These are phyloP conservation scores for Caenorhabditis sinica DNA, from an alignment of 2,888 invertebrate species.

Conservation along the genomic window DNA sequence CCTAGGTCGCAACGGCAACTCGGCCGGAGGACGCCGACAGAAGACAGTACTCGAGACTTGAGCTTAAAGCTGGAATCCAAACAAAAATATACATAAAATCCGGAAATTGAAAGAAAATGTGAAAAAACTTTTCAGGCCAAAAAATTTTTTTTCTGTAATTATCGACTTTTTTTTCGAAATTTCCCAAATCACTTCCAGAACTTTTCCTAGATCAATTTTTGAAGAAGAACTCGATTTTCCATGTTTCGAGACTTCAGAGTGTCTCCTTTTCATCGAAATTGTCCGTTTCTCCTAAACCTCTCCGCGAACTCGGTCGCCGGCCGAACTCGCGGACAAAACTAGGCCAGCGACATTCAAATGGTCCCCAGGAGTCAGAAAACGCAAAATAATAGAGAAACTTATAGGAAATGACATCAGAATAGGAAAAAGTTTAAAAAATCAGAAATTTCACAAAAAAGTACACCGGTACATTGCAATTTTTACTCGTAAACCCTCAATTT, in stretches of 20 bases:
- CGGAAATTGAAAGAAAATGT: background rate
- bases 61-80: no score
- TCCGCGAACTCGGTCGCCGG: background rate
- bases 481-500: no score
- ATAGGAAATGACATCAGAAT: background rate
- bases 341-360: background rate
- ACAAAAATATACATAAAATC: no score
- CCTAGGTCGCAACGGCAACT: constrained; percentile 26
- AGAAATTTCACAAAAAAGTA: background rate
- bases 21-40: background rate
- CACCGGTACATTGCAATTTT: no score
- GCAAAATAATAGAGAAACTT: background rate
- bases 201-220: no score
- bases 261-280: background rate
- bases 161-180: no score
- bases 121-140: background rate
- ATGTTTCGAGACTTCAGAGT: no score
- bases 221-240: no score
- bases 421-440: background rate
- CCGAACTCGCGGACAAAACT: background rate
- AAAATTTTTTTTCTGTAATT: no score
- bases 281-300: background rate
- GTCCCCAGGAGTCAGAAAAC: background rate
- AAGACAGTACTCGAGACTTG: no score
- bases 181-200: no score